Conservation (phyloP, 2,888 invertebrate species). For the Linnaemya vulpina region DNA sequence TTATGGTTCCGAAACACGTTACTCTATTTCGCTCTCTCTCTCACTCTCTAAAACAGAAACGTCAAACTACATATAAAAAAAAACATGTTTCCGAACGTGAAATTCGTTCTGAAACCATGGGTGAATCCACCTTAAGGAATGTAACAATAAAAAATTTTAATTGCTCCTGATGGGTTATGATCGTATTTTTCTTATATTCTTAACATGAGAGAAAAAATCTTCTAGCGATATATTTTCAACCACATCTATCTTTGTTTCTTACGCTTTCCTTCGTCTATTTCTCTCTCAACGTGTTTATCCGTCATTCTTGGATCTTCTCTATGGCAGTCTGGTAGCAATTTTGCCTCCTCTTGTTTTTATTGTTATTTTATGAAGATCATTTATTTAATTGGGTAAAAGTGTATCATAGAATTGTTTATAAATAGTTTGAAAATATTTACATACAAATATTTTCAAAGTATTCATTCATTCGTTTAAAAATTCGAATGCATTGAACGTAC, state of each 20-base stretch:
- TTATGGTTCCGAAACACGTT: no score
- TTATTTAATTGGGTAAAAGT: slow-evolving; percentile 71
- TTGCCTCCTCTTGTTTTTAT: slow-evolving; percentile 38
- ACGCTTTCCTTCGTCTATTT: not conserved
- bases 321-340: slow-evolving; percentile 35
- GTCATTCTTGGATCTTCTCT: slow-evolving; percentile 36
- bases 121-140: no score
- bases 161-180: not conserved
- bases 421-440: slow-evolving; percentile 69
- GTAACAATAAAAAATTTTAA: no score
- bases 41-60: no score
- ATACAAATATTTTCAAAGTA: slow-evolving; percentile 47
- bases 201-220: not conserved
- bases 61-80: no score
- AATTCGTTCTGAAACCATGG: no score
- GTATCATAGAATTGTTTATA: slow-evolving; percentile 69
- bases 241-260: slow-evolving; percentile 10
- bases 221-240: not conserved
- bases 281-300: slow-evolving; percentile 4
- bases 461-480: not conserved
- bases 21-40: no score
- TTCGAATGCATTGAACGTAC: slow-evolving; percentile 9
- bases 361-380: slow-evolving; percentile 61
- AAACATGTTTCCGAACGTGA: no score
- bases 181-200: not conserved